A percentile compares a stretch with the other conserved stretches of the same genome.
These are phyloP conservation scores for Campylomormyrus tamandua DNA, from an alignment of 2,113 vertebrate genomes.

Conservation along the genomic window DNA sequence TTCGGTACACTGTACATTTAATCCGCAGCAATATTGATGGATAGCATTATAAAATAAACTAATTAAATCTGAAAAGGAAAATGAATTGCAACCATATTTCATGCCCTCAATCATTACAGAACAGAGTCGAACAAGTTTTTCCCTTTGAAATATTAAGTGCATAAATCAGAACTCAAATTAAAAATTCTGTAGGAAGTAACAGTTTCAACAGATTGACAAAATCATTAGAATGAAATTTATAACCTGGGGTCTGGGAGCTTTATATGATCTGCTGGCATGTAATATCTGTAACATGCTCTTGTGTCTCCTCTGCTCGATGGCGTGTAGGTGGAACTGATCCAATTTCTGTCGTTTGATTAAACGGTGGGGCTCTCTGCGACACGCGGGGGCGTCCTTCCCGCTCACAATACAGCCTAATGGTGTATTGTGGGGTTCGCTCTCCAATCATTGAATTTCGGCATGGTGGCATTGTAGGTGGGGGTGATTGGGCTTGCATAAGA, in stretches of 20 bases:
- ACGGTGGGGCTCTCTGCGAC: constrained; percentile 28
- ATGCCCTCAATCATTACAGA: constrained; percentile 70
- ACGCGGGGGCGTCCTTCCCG: constrained; percentile 20
- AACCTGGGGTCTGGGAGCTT: constrained; percentile 54
- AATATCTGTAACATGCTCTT: constrained; percentile 42
- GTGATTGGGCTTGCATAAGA: not conserved
- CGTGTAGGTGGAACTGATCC: constrained; percentile 45
- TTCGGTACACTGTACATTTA: constrained; percentile 63
- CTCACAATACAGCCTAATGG: constrained; percentile 11
- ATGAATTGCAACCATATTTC: constrained; percentile 82
- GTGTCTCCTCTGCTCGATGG: constrained; percentile 40
- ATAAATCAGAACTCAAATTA: constrained; percentile 85
- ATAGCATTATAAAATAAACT: constrained; percentile 84
- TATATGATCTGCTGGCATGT: constrained; percentile 47
- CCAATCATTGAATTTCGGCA: not conserved
- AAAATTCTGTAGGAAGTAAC: constrained; percentile 62
- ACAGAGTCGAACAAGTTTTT: constrained; percentile 74
- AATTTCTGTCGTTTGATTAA: constrained; percentile 40
- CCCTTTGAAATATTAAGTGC: constrained; percentile 88
- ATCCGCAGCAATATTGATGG: constrained; percentile 79
- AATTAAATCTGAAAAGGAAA: constrained; percentile 77
- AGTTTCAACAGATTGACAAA: constrained; percentile 75
- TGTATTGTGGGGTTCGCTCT: too few relatives aligned
- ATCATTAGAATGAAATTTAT: constrained; percentile 79
- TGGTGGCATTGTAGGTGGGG: not conserved